Conservation (phyloP, 1,140 invertebrate genomes). For the Sarcophaga peregrina region DNA sequence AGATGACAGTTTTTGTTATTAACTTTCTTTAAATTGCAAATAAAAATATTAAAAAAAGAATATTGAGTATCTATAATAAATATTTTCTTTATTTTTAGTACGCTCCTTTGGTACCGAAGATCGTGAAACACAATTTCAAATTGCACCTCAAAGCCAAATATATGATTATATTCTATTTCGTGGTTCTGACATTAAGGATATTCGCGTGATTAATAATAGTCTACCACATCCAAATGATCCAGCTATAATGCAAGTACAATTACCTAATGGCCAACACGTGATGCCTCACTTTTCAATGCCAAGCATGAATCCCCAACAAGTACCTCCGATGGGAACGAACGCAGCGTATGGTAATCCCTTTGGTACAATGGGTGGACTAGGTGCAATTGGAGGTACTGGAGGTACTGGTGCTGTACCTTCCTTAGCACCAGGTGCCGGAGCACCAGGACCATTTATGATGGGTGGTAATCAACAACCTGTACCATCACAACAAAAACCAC, state of each 20-base stretch:
- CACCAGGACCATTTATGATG: slow-evolving; percentile 71
- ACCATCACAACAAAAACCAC: slow-evolving; percentile 67
- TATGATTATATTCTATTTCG: slow-evolving; percentile 99
- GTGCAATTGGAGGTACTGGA: slow-evolving; percentile 56
- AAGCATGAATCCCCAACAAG: slow-evolving; percentile 52
- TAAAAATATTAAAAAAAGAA: too few species aligned
- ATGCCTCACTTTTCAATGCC: slow-evolving; percentile 64
- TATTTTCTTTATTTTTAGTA: slow-evolving; percentile 76
- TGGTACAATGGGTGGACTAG: slow-evolving; percentile 57
- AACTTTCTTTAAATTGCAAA: too few species aligned
- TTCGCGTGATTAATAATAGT: slow-evolving; percentile 89
- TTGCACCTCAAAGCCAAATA: slow-evolving; percentile 94
- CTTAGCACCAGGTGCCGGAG: slow-evolving; percentile 70
- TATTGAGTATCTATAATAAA: neutral
- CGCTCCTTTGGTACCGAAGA: slow-evolving; percentile 99
- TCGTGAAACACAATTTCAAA: slow-evolving; percentile 90
- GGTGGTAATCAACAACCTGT: slow-evolving; percentile 73
- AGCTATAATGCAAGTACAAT: slow-evolving; percentile 91
- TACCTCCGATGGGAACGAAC: slow-evolving; percentile 50
- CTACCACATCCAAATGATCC: slow-evolving; percentile 87
- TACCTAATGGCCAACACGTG: slow-evolving; percentile 70
- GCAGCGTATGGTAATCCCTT: slow-evolving; percentile 61
- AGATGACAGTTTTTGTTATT: too few species aligned
- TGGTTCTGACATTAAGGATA: slow-evolving; percentile 98
- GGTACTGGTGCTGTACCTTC: slow-evolving; percentile 64